Evolutionary conservation across 2,888 invertebrate species (phyloP).

Genomic region (Apotomis turbidana): DNA sequence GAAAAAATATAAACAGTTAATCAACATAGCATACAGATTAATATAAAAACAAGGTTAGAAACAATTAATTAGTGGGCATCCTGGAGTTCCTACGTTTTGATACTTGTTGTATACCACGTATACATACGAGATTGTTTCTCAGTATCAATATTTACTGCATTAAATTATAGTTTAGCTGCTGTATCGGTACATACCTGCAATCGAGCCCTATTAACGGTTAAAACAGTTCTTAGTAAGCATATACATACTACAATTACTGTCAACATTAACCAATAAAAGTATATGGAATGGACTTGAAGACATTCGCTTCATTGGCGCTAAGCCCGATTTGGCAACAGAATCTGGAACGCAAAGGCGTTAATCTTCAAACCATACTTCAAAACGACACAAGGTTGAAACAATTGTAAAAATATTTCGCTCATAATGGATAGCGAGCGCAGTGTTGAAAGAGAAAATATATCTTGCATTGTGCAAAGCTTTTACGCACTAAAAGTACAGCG

Average conservation of each 20-base stretch:
- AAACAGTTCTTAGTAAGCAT: background rate
- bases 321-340: conserved; percentile 18
- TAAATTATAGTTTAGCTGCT: too few relatives aligned
- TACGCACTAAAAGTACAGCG: conserved; percentile 9
- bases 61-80: too few relatives aligned
- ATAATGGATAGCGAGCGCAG: conserved; percentile 13
- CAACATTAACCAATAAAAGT: background rate
- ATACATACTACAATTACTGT: background rate
- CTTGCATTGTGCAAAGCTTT: conserved; percentile 24
- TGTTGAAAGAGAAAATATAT: conserved; percentile 27
- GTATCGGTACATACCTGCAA: too few relatives aligned
- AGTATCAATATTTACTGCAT: too few relatives aligned
- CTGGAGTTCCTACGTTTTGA: too few relatives aligned
- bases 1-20: too few relatives aligned
- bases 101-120: too few relatives aligned
- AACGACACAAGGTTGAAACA: conserved; percentile 36
- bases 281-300: background rate
- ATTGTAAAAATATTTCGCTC: conserved; percentile 23
- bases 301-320: conserved; percentile 2
- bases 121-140: too few relatives aligned
- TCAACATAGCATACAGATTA: too few relatives aligned
- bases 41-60: too few relatives aligned
- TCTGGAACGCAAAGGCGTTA: conserved; percentile 16
- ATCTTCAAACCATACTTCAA: conserved; percentile 30
- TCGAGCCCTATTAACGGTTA: background rate